These are phyloP conservation scores for Acanthurus lineatus DNA, from an alignment of 2,797 vertebrate genomes.

Conservation along the genomic window DNA sequence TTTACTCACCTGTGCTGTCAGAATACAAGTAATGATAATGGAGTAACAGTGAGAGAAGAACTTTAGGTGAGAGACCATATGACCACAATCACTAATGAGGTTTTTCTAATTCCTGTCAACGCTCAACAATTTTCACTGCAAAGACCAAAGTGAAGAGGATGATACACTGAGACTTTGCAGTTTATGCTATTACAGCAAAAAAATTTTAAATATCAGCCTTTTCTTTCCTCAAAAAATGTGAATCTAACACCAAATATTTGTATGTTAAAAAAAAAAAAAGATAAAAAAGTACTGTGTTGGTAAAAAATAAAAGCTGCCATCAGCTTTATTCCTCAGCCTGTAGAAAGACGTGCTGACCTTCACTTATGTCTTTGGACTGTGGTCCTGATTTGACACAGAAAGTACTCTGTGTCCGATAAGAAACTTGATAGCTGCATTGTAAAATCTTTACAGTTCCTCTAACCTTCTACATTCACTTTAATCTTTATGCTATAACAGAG, in stretches of 20 bases:
- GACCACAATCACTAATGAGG: neutral
- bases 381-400: conserved; percentile 39
- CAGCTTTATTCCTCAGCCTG: neutral
- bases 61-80: neutral
- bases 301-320: conserved; percentile 22
- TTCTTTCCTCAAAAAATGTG: neutral
- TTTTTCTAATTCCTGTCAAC: neutral
- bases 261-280: neutral
- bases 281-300: neutral
- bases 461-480: neutral
- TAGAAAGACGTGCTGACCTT: conserved; percentile 16
- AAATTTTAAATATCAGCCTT: neutral
- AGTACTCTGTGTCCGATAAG: conserved; percentile 55
- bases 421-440: conserved; percentile 37
- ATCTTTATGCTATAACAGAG: neutral
- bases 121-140: neutral
- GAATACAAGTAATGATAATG: conserved; percentile 5
- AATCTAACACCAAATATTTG: neutral
- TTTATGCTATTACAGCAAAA: neutral
- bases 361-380: conserved; percentile 40
- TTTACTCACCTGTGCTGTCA: conserved; percentile 8
- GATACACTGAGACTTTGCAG: neutral
- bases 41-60: neutral
- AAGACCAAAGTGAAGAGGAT: neutral
- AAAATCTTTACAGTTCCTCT: conserved; percentile 45